A percentile compares a stretch with the other conserved stretches of the same genome.
Evolutionary conservation across 2,797 vertebrate species (phyloP).

Genomic region (Allobates femoralis): DNA sequence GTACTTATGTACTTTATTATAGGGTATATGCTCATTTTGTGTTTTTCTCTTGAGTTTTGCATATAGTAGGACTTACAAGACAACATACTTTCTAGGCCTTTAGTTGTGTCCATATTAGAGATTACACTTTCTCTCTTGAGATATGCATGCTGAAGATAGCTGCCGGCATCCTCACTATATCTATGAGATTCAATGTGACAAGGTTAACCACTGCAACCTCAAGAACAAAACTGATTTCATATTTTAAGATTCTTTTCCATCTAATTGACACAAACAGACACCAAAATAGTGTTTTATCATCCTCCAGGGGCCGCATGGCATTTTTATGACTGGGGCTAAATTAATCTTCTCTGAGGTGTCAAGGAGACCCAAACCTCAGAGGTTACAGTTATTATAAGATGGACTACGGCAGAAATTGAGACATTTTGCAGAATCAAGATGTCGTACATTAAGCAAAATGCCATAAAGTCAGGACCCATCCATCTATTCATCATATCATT

Average conservation of each 20-base stretch:
- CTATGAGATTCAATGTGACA: constrained; percentile 24
- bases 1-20: no score
- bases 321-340: constrained; percentile 48
- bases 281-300: constrained; percentile 35
- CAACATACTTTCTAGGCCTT: not conserved
- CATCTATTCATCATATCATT: constrained; percentile 32
- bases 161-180: not conserved
- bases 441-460: not conserved
- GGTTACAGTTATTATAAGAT: constrained; percentile 8
- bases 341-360: constrained; percentile 48
- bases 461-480: not conserved
- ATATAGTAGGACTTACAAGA: not conserved
- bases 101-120: not conserved
- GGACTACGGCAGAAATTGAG: not conserved
- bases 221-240: constrained; percentile 34
- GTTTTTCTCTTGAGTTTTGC: no score
- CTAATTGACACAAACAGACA: constrained; percentile 40
- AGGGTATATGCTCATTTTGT: no score
- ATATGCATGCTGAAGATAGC: not conserved
- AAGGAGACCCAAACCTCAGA: constrained; percentile 41
- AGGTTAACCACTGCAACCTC: constrained; percentile 47
- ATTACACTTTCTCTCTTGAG: constrained; percentile 21
- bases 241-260: constrained; percentile 44
- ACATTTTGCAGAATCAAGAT: constrained; percentile 13
- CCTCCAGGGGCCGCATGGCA: constrained; percentile 31